Percentiles rank a stretch among this genome's conserved stretches.
These are phyloP conservation scores for Drosophila athabasca DNA, from an alignment of 1,140 invertebrate genomes.

Conservation along the genomic window DNA sequence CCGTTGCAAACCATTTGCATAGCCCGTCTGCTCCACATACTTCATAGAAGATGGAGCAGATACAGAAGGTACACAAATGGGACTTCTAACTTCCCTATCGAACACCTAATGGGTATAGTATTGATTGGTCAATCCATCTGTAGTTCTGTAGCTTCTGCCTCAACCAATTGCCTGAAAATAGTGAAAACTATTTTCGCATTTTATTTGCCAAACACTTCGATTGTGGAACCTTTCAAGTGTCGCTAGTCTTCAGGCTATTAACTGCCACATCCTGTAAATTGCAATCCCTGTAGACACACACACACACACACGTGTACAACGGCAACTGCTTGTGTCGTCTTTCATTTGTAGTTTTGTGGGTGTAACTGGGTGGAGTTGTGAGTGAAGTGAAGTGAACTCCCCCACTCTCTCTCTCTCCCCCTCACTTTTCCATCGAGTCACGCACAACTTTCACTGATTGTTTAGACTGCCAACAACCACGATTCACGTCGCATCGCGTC, in stretches of 20 bases:
- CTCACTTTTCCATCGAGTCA: conserved; percentile 37
- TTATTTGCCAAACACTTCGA: conserved; percentile 55
- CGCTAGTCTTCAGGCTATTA: conserved; percentile 43
- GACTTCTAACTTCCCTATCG: too few relatives aligned
- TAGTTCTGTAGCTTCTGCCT: conserved; percentile 3
- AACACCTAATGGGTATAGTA: background rate
- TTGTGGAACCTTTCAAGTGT: conserved; percentile 44
- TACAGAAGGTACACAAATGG: too few relatives aligned
- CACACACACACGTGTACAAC: conserved; percentile 3
- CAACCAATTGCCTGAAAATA: too few relatives aligned
- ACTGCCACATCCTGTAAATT: conserved; percentile 30
- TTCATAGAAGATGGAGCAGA: too few relatives aligned
- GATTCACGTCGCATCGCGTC: conserved; percentile 3
- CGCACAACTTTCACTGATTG: conserved; percentile 70
- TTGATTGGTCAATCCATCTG: background rate
- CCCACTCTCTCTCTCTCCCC: background rate
- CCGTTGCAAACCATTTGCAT: too few relatives aligned
- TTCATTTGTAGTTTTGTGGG: conserved; percentile 18
- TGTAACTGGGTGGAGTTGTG: conserved; percentile 4
- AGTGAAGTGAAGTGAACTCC: conserved; percentile 12
- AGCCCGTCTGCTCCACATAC: too few relatives aligned
- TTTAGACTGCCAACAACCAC: conserved; percentile 43
- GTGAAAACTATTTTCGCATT: conserved; percentile 1
- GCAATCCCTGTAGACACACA: conserved; percentile 30
- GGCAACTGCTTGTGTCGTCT: conserved; percentile 39